Percentiles rank a stretch among this genome's conserved stretches.
Evolutionary conservation across 2,113 vertebrate species (phyloP).

Genomic region (Carassius auratus): DNA sequence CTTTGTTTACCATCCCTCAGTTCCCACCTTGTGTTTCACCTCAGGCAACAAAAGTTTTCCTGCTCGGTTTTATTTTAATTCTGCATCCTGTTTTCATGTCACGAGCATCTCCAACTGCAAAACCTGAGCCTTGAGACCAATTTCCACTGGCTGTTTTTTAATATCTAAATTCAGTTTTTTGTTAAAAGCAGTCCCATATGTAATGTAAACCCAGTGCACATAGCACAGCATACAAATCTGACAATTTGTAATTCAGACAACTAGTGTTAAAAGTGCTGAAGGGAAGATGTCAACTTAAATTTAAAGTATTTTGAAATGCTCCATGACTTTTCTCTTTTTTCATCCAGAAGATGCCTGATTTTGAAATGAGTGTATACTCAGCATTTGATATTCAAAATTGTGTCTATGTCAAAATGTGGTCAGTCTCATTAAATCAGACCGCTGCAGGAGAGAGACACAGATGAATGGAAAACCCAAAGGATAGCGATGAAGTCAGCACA

Average conservation of each 20-base stretch:
- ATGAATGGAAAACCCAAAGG: slow-evolving; percentile 23
- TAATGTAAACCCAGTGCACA: not conserved
- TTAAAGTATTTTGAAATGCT: slow-evolving; percentile 24
- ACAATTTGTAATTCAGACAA: slow-evolving; percentile 15
- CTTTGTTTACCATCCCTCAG: slow-evolving; percentile 1
- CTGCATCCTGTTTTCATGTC: not conserved
- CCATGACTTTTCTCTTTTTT: not conserved
- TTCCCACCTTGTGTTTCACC: slow-evolving; percentile 28
- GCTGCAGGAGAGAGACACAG: slow-evolving; percentile 1
- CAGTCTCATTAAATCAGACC: slow-evolving; percentile 36
- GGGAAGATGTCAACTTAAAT: slow-evolving; percentile 32
- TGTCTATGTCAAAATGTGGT: slow-evolving; percentile 12
- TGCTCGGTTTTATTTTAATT: slow-evolving; percentile 31
- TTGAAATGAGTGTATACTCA: slow-evolving; percentile 12
- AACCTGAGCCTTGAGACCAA: slow-evolving; percentile 16
- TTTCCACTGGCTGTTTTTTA: slow-evolving; percentile 9
- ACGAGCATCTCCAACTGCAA: not conserved
- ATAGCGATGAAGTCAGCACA: not conserved
- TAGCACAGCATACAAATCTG: slow-evolving; percentile 5
- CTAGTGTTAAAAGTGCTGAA: slow-evolving; percentile 19
- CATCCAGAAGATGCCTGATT: not conserved
- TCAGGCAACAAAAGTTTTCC: slow-evolving; percentile 35
- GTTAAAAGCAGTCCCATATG: slow-evolving; percentile 11
- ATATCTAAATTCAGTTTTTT: not conserved
- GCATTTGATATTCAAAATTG: slow-evolving; percentile 40